phyloP scores from a whole-genome alignment of 2,113 vertebrate genomes.

The Gavia stellata region DNA sequence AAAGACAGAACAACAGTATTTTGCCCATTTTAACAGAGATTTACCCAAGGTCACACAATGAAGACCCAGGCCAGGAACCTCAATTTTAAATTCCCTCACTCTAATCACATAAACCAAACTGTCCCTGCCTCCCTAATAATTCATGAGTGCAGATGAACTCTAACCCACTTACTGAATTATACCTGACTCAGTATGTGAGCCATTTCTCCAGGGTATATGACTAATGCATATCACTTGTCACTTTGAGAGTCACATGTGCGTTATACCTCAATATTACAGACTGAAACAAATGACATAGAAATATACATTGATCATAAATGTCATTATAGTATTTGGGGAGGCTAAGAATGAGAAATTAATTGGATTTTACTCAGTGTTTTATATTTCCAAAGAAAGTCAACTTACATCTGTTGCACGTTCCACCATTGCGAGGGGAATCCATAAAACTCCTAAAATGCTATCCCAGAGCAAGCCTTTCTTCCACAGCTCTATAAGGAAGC shows the following conservation, averaged over 20 bases:
- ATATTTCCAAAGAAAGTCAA: background rate
- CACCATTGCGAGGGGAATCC: slow-evolving; percentile 63
- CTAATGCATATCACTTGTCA: background rate
- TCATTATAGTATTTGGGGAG: background rate
- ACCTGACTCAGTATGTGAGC: background rate
- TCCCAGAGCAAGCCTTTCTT: slow-evolving; percentile 70
- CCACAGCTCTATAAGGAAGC: slow-evolving; percentile 66
- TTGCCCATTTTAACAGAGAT: background rate
- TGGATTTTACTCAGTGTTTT: background rate
- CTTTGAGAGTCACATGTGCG: background rate
- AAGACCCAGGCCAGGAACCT: background rate
- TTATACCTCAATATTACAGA: background rate
- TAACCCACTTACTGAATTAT: background rate
- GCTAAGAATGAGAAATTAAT: background rate
- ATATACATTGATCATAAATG: background rate
- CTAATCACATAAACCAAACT: background rate
- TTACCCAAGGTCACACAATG: background rate
- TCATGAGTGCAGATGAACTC: background rate
- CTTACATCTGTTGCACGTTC: slow-evolving; percentile 57
- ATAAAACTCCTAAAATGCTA: slow-evolving; percentile 58
- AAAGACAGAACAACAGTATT: background rate
- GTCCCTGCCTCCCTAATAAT: background rate
- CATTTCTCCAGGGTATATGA: background rate
- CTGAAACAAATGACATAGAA: background rate
- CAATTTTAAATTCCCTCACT: background rate